Percentiles rank a stretch among this genome's conserved stretches.
These are phyloP conservation scores for Nemotelus pantherinus DNA, from an alignment of 2,888 invertebrate genomes.

Conservation along the genomic window DNA sequence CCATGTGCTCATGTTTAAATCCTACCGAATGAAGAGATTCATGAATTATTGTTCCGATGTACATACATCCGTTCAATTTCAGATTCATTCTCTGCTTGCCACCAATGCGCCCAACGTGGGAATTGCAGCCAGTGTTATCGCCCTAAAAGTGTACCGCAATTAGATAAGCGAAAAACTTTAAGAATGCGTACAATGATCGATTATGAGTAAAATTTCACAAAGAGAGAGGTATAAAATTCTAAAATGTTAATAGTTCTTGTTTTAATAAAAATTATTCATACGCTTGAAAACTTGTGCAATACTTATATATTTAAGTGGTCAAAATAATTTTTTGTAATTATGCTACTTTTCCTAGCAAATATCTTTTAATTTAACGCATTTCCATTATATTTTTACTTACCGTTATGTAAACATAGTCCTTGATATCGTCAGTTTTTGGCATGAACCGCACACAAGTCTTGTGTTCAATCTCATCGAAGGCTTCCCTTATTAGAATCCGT, in stretches of 20 bases:
- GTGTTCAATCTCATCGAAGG: slow-evolving; percentile 76
- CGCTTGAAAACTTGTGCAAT: too few relatives aligned
- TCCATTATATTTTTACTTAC: slow-evolving; percentile 43
- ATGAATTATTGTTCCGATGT: slow-evolving; percentile 72
- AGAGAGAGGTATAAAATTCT: not conserved
- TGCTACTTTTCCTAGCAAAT: too few relatives aligned
- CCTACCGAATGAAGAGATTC: slow-evolving; percentile 82
- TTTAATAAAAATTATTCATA: too few relatives aligned
- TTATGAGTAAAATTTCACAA: not conserved
- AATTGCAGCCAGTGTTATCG: slow-evolving; percentile 74
- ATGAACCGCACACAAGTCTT: slow-evolving; percentile 78
- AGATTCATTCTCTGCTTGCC: slow-evolving; percentile 58
- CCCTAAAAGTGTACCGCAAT: slow-evolving; percentile 6
- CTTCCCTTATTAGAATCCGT: slow-evolving; percentile 70
- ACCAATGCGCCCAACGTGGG: slow-evolving; percentile 75
- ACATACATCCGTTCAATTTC: slow-evolving; percentile 60
- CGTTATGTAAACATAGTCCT: slow-evolving; percentile 57
- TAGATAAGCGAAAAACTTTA: not conserved
- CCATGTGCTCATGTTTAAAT: slow-evolving; percentile 83
- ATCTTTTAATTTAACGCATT: too few relatives aligned
- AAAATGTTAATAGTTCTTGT: too few relatives aligned
- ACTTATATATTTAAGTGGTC: too few relatives aligned
- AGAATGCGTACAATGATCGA: not conserved
- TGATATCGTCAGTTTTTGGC: slow-evolving; percentile 66
- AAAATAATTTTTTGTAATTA: too few relatives aligned